These are phyloP conservation scores for Dromococcyx pavoninus DNA, from an alignment of 2,797 vertebrate genomes.

Conservation along the genomic window DNA sequence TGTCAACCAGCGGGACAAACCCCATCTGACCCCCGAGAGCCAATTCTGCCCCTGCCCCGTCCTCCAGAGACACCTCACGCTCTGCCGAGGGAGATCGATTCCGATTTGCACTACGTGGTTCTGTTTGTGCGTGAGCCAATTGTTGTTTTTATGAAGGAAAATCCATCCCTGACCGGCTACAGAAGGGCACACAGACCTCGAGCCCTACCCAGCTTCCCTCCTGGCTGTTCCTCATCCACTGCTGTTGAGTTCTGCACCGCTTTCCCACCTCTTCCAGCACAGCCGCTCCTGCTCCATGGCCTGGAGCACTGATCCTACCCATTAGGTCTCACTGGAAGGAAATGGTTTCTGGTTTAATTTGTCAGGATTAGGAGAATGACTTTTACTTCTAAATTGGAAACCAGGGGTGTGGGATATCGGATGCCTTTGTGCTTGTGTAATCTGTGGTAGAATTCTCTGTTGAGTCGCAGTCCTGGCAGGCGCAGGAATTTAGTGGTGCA, in stretches of 20 bases:
- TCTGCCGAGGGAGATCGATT: neutral
- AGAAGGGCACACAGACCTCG: neutral
- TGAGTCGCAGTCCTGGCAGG: neutral
- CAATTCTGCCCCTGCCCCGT: neutral
- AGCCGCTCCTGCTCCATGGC: neutral
- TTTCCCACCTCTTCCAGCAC: neutral
- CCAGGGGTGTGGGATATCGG: neutral
- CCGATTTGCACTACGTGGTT: neutral
- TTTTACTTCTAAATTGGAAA: neutral
- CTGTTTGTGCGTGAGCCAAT: rapidly evolving
- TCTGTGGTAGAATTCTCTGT: rapidly evolving
- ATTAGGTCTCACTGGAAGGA: neutral
- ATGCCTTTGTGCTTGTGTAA: rapidly evolving
- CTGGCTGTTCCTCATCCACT: neutral
- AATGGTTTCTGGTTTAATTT: neutral
- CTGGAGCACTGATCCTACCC: neutral
- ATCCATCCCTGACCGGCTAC: neutral
- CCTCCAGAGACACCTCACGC: neutral
- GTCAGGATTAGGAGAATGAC: neutral
- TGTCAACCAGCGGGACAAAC: too few species aligned
- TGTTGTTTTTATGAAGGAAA: neutral
- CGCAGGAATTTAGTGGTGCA: neutral
- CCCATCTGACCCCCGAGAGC: neutral
- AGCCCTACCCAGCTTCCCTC: neutral
- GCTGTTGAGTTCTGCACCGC: rapidly evolving